These are phyloP conservation scores for Cariama cristata DNA, from an alignment of 2,113 vertebrate genomes.

Conservation along the genomic window DNA sequence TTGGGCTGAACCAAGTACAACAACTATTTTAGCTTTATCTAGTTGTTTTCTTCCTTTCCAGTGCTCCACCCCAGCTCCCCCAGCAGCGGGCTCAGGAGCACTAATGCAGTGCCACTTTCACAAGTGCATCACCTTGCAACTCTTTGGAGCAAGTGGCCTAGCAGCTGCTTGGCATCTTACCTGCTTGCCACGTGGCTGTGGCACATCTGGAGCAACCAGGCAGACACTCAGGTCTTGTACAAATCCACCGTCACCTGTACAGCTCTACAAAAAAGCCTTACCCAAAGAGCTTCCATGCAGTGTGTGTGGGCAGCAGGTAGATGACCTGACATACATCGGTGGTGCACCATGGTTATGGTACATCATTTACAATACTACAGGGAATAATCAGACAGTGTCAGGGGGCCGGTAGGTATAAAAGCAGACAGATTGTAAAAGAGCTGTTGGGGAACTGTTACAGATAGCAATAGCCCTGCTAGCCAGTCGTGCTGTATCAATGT, in stretches of 20 bases:
- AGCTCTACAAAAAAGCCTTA: background rate
- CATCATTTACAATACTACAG: accelerated
- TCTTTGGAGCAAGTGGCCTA: background rate
- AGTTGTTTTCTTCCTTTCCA: no score
- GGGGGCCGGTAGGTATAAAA: background rate
- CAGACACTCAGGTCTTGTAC: background rate
- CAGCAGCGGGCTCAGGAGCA: background rate
- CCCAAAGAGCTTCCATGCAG: accelerated
- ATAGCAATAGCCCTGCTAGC: accelerated
- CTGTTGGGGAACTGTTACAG: background rate
- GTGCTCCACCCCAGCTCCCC: background rate
- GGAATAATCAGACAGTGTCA: background rate
- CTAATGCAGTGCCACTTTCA: background rate
- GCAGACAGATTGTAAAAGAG: background rate
- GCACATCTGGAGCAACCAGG: background rate
- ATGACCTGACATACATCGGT: accelerated
- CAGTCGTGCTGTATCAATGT: background rate
- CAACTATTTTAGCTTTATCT: background rate
- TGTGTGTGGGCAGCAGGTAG: accelerated
- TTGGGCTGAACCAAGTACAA: background rate
- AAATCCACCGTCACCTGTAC: background rate
- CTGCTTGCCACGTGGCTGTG: background rate
- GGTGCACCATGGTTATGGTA: no score
- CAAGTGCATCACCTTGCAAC: background rate
- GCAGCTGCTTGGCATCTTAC: background rate